Evolutionary conservation across 2,113 vertebrate species (phyloP), one percentile per base, ranked within the genome.

Genomic region (Hemicordylus capensis): DNA sequence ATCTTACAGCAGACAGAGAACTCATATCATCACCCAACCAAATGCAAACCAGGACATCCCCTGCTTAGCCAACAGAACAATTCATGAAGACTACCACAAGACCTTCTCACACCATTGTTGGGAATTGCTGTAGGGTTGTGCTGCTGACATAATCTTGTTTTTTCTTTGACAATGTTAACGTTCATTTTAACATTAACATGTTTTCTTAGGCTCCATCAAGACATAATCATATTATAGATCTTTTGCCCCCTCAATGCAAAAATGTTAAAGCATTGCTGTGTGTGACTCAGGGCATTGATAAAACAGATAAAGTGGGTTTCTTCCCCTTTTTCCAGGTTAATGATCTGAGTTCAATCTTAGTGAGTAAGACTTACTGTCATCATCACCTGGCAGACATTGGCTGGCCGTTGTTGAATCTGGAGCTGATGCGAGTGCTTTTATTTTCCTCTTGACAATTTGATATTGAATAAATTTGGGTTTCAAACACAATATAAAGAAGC

Each of bases 181-280:
- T 85, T 86, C 77, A 84, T 90, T 91, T 83, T 81, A 51, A 81
- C 72, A 63, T 83, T 76, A 42, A 56, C 87, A 69, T 79, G 87
- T 90, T 88, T 85, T 88, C 66, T 72, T 87, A 85, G 73, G 84
- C 76, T 90, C 84, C 93, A 59, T 80, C 83, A 89, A 93, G 67
- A 91, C 95, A 83, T 91, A 88, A 96, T 93, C 86, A 93, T 93
- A 93, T 85, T 91, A 84, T 79, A 85, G 89, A 58, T 48, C 91
- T 92, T 86, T 82, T 34, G 81, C 93, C 89, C 83, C 48, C 80
- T 93, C 89, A 91, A 94, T 87, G 67, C 81, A 81, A 89, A 76
- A 83, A 66, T 90, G 82, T 76, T 89, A 91, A 87, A 92, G 88
- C 69, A 85, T 85, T 84, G 37, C 86, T 77, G 54, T n/a, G 37